These are phyloP conservation scores for Sebastolobus alascanus DNA, from an alignment of 2,797 vertebrate genomes.

Conservation along the genomic window DNA sequence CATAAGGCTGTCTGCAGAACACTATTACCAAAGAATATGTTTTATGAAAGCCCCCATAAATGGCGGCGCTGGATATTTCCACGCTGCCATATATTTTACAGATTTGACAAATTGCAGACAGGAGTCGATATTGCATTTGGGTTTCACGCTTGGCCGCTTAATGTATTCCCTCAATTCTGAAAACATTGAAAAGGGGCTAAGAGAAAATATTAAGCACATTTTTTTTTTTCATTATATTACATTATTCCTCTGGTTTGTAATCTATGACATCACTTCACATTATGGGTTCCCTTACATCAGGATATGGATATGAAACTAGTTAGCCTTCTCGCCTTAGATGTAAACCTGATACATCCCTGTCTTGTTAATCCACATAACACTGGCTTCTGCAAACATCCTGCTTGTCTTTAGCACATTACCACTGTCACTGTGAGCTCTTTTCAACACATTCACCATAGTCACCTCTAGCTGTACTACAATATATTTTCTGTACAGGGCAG, in stretches of 20 bases:
- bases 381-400: not conserved
- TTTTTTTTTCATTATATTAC: conserved; percentile 46
- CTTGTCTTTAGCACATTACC: not conserved
- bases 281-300: conserved; percentile 15
- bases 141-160: conserved; percentile 67
- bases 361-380: not conserved
- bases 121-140: conserved; percentile 75
- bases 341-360: conserved; percentile 9
- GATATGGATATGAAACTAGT: conserved; percentile 18
- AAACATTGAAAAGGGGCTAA: conserved; percentile 55
- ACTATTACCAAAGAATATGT: conserved; percentile 85
- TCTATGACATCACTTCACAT: conserved; percentile 40
- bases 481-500: not conserved
- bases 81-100: conserved; percentile 76
- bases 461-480: not conserved
- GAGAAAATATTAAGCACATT: conserved; percentile 58
- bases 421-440: not conserved
- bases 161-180: conserved; percentile 64
- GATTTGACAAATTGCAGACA: conserved; percentile 81
- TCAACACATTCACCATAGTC: not conserved
- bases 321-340: not conserved
- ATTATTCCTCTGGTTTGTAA: conserved; percentile 38
- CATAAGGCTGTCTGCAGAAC: conserved; percentile 80
- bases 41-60: conserved; percentile 84
- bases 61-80: conserved; percentile 74